Percentiles rank a stretch among this genome's conserved stretches.
Evolutionary conservation across 1,140 invertebrate species (phyloP).

Genomic region (Vanessa tameamea): DNA sequence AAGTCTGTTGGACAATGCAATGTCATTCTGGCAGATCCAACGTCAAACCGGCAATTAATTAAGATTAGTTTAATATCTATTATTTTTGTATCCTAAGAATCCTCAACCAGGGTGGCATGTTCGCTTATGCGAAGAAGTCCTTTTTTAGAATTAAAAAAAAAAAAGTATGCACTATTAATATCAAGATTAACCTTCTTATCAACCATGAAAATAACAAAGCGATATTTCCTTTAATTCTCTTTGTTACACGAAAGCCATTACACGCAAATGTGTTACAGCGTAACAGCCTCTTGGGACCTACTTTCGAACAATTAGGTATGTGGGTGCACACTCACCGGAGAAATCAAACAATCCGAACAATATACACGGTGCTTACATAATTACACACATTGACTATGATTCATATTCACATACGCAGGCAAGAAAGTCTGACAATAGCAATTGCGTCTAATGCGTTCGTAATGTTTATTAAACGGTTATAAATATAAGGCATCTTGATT

Average conservation of each 20-base stretch:
- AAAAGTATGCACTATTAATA: too few relatives aligned
- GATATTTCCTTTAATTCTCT: not conserved
- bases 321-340: constrained; percentile 35
- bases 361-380: constrained; percentile 31
- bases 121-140: too few relatives aligned
- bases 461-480: not conserved
- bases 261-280: constrained; percentile 14
- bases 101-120: too few relatives aligned
- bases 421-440: constrained; percentile 27
- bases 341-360: constrained; percentile 40
- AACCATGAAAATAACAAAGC: not conserved
- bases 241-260: constrained; percentile 14
- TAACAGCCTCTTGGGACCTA: constrained; percentile 37
- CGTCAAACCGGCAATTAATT: too few relatives aligned
- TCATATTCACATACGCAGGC: constrained; percentile 30
- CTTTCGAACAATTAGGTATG: constrained; percentile 43
- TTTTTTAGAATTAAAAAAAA: too few relatives aligned
- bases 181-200: too few relatives aligned
- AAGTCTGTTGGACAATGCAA: too few relatives aligned
- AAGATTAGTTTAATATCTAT: too few relatives aligned
- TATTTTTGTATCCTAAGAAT: too few relatives aligned
- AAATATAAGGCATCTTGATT: not conserved
- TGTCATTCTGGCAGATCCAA: too few relatives aligned
- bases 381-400: constrained; percentile 27
- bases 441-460: not conserved